These are phyloP conservation scores for Cyprinella venusta DNA, from an alignment of 2,797 vertebrate genomes.

Conservation along the genomic window DNA sequence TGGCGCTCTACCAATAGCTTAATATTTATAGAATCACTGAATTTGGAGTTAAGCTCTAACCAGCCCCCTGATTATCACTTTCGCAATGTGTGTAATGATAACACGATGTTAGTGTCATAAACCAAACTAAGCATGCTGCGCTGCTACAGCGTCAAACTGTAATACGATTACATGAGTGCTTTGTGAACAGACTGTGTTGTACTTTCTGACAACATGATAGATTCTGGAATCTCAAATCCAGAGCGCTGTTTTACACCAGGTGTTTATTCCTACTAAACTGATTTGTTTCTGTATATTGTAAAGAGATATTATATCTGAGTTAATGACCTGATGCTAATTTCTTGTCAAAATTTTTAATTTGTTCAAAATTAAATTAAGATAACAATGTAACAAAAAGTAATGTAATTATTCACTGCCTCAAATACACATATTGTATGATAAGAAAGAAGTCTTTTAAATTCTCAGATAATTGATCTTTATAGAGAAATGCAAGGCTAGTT, in stretches of 20 bases:
- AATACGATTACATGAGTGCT: constrained; percentile 51
- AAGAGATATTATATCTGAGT: not conserved
- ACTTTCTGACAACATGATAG: constrained; percentile 32
- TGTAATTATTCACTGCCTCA: not conserved
- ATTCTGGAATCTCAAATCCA: constrained; percentile 21
- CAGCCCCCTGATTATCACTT: not conserved
- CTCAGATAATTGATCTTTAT: too few species aligned
- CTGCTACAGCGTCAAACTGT: constrained; percentile 42
- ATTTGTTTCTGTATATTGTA: not conserved
- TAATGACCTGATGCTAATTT: not conserved
- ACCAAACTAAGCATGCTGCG: constrained; percentile 29
- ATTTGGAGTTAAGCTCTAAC: not conserved
- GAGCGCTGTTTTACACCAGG: not conserved
- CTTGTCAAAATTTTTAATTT: too few species aligned
- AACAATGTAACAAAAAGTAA: too few species aligned
- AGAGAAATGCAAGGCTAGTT: too few species aligned
- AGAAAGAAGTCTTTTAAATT: too few species aligned
- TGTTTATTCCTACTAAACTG: not conserved
- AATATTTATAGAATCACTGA: not conserved
- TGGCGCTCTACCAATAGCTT: not conserved
- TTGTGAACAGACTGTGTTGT: constrained; percentile 43
- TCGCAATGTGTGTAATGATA: constrained; percentile 28
- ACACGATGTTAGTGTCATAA: constrained; percentile 35
- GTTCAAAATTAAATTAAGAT: too few species aligned
- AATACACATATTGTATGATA: not conserved